Percentiles rank a stretch among this genome's conserved stretches.
Evolutionary conservation across 2,113 vertebrate genomes (phyloP).

Genomic region (Phaethon lepturus): DNA sequence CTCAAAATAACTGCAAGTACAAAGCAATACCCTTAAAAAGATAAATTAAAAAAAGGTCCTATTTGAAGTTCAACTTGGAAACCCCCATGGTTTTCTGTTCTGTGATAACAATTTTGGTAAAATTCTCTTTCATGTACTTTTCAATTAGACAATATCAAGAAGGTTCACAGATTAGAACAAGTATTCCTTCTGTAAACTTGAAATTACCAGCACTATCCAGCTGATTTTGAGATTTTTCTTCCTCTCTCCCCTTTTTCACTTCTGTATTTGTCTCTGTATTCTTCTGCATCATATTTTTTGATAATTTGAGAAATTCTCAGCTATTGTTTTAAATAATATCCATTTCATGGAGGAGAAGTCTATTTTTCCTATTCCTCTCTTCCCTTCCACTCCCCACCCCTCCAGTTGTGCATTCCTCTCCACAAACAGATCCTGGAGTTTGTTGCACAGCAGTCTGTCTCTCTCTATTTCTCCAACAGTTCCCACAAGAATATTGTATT

Average conservation of each 20-base stretch:
- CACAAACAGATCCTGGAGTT: background rate
- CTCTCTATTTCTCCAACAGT: background rate
- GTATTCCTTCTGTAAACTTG: background rate
- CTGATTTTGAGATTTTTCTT: background rate
- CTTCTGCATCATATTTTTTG: background rate
- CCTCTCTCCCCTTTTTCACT: background rate
- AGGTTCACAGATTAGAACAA: background rate
- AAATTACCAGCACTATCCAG: background rate
- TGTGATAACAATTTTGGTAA: background rate
- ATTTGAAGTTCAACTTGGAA: background rate
- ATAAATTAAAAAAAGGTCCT: background rate
- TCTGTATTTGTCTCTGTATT: background rate
- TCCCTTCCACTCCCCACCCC: background rate
- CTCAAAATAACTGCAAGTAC: background rate
- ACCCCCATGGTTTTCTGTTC: background rate
- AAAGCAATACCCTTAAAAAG: background rate
- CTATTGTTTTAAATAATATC: constrained; percentile 54
- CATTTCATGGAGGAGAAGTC: constrained; percentile 1
- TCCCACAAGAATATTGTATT: constrained; percentile 50
- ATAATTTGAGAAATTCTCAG: constrained; percentile 19
- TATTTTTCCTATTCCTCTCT: constrained; percentile 30
- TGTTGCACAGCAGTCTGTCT: background rate
- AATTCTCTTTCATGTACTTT: background rate
- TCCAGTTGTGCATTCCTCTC: background rate
- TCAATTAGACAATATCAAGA: background rate